These are phyloP conservation scores for Proctacanthus coquilletti DNA, from an alignment of 1,140 invertebrate species.

Conservation along the genomic window DNA sequence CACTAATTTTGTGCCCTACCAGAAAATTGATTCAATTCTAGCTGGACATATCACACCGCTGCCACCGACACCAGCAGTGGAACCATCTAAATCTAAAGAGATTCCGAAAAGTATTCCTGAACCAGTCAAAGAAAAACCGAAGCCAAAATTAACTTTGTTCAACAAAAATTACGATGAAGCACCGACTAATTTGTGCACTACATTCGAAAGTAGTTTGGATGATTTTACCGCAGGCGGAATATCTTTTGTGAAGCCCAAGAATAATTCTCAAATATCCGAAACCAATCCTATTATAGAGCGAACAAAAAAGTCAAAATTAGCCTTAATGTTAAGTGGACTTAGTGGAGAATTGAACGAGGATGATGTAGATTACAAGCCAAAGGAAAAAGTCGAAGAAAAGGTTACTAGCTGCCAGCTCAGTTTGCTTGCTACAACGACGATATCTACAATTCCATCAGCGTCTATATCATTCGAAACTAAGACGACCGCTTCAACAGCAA, in stretches of 20 bases:
- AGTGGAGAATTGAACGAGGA: conserved; percentile 21
- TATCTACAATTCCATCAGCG: too few relatives aligned
- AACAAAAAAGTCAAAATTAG: conserved; percentile 24
- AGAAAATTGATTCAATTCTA: too few relatives aligned
- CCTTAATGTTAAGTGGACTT: conserved; percentile 23
- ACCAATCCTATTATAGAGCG: conserved; percentile 13
- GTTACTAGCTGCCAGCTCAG: not conserved
- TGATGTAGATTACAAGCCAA: conserved; percentile 6
- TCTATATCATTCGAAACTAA: too few relatives aligned
- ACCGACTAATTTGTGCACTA: conserved; percentile 9
- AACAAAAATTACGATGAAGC: conserved; percentile 13
- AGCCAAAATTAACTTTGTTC: conserved; percentile 22
- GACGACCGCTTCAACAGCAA: not conserved
- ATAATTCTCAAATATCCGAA: conserved; percentile 8
- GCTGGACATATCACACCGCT: not conserved
- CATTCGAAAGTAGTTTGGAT: conserved; percentile 18
- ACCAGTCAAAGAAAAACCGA: conserved; percentile 9
- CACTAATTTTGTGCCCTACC: not conserved
- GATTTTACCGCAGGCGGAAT: conserved; percentile 11
- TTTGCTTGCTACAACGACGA: not conserved
- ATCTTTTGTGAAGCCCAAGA: conserved; percentile 25
- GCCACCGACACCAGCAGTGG: not conserved
- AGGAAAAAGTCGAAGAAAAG: not conserved
- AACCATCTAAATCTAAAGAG: too few relatives aligned
- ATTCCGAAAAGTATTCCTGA: too few relatives aligned